A percentile compares a stretch with the other conserved stretches of the same genome.
phyloP scores from a whole-genome alignment of 2,797 vertebrate genomes.

The Oreortyx pictus region DNA sequence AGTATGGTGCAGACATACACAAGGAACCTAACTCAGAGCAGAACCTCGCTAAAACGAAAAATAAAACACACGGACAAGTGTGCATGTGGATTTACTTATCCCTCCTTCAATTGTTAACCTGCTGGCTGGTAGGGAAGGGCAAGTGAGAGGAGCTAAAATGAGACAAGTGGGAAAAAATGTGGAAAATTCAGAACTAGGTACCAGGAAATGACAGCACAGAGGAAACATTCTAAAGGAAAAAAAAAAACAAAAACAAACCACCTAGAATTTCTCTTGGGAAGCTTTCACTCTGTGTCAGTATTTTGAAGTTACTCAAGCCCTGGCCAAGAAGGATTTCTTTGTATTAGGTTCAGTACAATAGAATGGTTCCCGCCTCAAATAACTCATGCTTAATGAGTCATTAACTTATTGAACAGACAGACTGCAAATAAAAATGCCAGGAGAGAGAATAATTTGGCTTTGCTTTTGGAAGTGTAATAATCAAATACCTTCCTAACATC shows the following conservation, averaged over 20 bases:
- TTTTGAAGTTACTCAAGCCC: neutral
- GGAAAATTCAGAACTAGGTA: neutral
- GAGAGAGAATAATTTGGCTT: neutral
- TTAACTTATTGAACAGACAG: neutral
- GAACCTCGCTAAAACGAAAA: neutral
- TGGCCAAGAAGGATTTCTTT: neutral
- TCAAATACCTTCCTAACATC: neutral
- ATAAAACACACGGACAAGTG: neutral
- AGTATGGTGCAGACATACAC: accelerated
- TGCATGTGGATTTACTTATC: neutral
- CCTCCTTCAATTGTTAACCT: neutral
- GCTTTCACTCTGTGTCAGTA: neutral
- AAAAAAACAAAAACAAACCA: neutral
- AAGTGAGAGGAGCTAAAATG: neutral
- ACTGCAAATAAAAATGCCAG: neutral
- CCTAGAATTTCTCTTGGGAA: neutral
- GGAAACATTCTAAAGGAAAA: neutral
- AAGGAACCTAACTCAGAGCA: neutral
- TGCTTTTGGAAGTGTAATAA: neutral
- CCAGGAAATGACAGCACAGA: neutral
- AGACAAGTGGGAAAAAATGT: neutral
- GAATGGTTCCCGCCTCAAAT: neutral
- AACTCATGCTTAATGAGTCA: neutral
- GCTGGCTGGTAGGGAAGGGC: neutral
- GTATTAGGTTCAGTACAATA: neutral